Base-by-base conservation (phyloP, 2,113 vertebrate genomes). In the Paraplagusia blochii region DNA sequence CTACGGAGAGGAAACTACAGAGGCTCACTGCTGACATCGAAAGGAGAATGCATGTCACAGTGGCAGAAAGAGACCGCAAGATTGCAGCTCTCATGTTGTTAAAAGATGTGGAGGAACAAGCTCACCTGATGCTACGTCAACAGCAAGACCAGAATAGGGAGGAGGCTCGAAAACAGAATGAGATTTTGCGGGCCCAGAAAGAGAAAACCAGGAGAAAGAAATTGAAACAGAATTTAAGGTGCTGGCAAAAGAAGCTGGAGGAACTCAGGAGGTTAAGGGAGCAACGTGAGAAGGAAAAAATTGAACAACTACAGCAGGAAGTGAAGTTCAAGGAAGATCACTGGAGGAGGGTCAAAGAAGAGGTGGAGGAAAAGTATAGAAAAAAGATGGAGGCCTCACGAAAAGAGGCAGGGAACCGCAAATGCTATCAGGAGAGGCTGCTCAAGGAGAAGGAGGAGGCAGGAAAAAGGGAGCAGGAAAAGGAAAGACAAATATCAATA, bases 51-150 rank as follows among this genome's bases (percentile, higher is more conserved):
- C 63, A 81, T 45, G 82, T 88, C 1, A 66, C 82, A 0, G 44
- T 91, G 16, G 83, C 92, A 0, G 85, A 91, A 46, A 81, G 76
- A 36, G 92, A 93, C 70, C 80, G 85, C 50, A 94, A 93, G 79
- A 92, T 94, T 8, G 88, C 90, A 4, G 89, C 89, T 11, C 77
- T 93, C 34, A 92, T 94, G 92, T 82, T 94, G 70, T 79, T 76
- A 39, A 91, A 88, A 52, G 89, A 92, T 45, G 67, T 88, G 57
- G 87, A 91, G 64, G 84, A 92, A 64, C 77, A 87, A 71, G 57
- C 33, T 5, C 73, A 68, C 11, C 74, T 87, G 45, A 79, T 74
- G 42, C 81, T 85, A 63, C 80, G 81, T 29, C 74, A 71, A 11
- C 79, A 74, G 42, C 90, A 86, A 40, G 85, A 89, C 0, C 65